Evolutionary conservation across 2,113 vertebrate genomes (phyloP).

Genomic region (Anolis carolinensis): DNA sequence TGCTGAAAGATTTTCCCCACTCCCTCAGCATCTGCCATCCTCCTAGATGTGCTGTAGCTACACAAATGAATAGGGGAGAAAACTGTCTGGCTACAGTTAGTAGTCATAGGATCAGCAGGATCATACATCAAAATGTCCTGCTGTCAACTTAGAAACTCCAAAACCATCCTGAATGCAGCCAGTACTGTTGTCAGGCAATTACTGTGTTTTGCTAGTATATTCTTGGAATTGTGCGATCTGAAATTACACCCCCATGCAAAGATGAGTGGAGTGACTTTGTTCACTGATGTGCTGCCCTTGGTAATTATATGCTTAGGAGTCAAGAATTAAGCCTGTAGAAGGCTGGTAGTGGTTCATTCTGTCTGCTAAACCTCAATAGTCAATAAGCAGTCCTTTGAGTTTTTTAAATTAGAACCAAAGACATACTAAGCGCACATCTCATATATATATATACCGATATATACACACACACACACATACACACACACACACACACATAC

Average conservation of each 20-base stretch:
- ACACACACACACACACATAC: too few relatives aligned
- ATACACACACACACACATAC: too few relatives aligned
- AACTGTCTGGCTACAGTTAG: not conserved
- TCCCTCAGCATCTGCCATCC: not conserved
- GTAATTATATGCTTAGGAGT: not conserved
- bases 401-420: not conserved
- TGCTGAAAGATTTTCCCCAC: not conserved
- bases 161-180: too few relatives aligned
- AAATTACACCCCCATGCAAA: not conserved
- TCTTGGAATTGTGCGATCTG: not conserved
- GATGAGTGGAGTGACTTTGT: not conserved
- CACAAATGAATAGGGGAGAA: not conserved
- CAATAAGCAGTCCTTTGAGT: not conserved
- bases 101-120: not conserved
- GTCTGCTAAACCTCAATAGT: not conserved
- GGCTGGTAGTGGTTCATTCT: not conserved
- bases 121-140: not conserved
- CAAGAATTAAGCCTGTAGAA: not conserved
- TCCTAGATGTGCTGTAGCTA: not conserved
- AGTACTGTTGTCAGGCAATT: not conserved
- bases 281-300: not conserved
- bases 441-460: too few relatives aligned
- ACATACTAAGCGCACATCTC: not conserved
- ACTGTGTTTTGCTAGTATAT: not conserved
- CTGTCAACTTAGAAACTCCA: not conserved